phyloP scores from a whole-genome alignment of 2,888 invertebrate genomes.

The Dexiosoma caninum region DNA sequence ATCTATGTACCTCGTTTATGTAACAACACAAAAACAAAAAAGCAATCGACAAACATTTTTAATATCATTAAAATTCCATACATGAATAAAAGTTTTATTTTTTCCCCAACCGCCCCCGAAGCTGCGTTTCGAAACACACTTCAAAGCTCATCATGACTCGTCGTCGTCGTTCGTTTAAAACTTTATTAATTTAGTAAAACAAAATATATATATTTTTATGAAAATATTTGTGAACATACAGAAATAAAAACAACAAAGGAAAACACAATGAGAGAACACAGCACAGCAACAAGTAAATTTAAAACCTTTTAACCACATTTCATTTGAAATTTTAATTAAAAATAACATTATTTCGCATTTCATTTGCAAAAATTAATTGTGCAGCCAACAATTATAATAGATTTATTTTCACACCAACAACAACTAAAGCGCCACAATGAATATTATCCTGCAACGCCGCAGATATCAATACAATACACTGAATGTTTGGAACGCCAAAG shows the following conservation, averaged over 20 bases:
- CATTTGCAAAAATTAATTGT: slow-evolving; percentile 57
- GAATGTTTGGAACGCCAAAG: too few species aligned
- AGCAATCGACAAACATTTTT: slow-evolving; percentile 10
- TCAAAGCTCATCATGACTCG: neutral
- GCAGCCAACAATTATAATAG: slow-evolving; percentile 47
- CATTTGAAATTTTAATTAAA: slow-evolving; percentile 60
- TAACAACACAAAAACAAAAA: too few species aligned
- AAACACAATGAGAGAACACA: neutral
- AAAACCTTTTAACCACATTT: slow-evolving; percentile 54
- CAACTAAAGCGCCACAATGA: slow-evolving; percentile 12
- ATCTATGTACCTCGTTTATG: neutral
- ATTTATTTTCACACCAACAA: slow-evolving; percentile 35
- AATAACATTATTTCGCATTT: slow-evolving; percentile 56
- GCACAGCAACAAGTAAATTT: slow-evolving; percentile 48
- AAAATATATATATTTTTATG: too few species aligned
- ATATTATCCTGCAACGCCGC: too few species aligned
- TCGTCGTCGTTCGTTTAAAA: too few species aligned
- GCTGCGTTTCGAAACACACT: neutral
- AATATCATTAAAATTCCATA: slow-evolving; percentile 20
- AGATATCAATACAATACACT: neutral
- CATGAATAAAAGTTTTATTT: neutral
- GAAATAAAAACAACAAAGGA: neutral
- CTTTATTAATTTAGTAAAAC: slow-evolving; percentile 48
- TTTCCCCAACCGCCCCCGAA: neutral
- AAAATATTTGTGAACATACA: slow-evolving; percentile 17